phyloP scores from a whole-genome alignment of 1,140 invertebrate genomes.

The Araneus ventricosus region DNA sequence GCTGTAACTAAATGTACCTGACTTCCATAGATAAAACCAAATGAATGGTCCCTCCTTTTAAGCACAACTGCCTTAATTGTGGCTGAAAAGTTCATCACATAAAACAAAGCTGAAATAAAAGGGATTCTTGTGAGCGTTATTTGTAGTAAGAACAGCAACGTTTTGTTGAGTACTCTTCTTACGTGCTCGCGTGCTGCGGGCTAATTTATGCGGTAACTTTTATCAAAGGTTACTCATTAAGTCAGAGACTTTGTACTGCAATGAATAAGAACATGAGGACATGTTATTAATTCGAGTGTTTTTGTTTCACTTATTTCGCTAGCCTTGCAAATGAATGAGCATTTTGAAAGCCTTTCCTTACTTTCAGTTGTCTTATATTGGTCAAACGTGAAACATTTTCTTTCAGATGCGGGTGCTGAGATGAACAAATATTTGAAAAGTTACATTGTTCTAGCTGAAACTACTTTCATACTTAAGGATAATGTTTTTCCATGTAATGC shows the following conservation, averaged over 20 bases:
- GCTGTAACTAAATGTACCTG: not conserved
- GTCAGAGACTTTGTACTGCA: not conserved
- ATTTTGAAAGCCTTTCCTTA: not conserved
- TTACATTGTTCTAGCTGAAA: too few species aligned
- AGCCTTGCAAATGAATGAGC: not conserved
- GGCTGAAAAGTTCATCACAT: not conserved
- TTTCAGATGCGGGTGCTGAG: too few species aligned
- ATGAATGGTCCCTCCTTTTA: too few species aligned
- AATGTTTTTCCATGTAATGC: too few species aligned
- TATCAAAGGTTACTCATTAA: not conserved
- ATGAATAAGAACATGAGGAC: not conserved
- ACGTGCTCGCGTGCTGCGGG: not conserved
- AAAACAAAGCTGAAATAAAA: not conserved
- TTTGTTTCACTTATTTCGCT: not conserved
- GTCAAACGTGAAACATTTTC: too few species aligned
- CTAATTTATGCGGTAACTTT: constrained; percentile 9
- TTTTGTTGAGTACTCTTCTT: not conserved
- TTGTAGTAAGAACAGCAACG: not conserved
- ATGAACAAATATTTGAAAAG: not conserved
- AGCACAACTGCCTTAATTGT: not conserved
- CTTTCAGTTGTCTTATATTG: too few species aligned
- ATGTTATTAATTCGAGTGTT: not conserved
- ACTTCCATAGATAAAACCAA: not conserved
- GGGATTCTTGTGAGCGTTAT: not conserved
- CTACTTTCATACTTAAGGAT: too few species aligned